Percentiles rank a stretch among this genome's conserved stretches.
Conservation (phyloP, 2,797 vertebrate species). For the Myotis daubentonii region DNA sequence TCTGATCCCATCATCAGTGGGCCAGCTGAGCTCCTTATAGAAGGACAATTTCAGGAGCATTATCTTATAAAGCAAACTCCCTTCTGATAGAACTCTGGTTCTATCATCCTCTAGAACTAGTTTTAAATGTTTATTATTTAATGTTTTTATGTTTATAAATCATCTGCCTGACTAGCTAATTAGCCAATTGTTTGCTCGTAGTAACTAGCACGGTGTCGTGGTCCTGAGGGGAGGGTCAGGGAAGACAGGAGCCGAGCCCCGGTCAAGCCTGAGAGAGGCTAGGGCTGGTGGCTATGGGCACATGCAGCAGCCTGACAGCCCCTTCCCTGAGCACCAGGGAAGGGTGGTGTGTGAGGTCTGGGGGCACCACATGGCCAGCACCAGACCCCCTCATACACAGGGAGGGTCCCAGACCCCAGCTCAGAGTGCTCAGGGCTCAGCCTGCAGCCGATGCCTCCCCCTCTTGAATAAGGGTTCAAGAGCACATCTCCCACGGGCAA, state of each 20-base stretch:
- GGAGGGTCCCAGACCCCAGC: not conserved
- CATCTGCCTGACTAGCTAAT: too few species aligned
- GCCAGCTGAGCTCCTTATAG: not conserved
- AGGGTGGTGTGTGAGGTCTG: not conserved
- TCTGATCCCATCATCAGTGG: not conserved
- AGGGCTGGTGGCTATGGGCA: not conserved
- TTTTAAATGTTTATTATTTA: not conserved
- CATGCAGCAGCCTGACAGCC: accelerated
- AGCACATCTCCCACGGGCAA: not conserved
- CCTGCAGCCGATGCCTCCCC: accelerated
- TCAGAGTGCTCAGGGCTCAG: not conserved
- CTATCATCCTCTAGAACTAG: not conserved
- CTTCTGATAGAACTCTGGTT: not conserved
- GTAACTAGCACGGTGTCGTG: not conserved
- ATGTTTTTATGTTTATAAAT: not conserved
- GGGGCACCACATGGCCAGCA: not conserved
- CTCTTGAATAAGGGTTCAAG: not conserved
- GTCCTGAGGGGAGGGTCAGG: not conserved
- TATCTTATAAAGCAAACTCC: not conserved
- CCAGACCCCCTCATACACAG: not conserved
- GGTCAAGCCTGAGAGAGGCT: not conserved
- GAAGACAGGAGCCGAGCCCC: not conserved
- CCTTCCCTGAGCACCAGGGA: not conserved
- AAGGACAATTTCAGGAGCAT: not conserved
- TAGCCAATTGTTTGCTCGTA: not conserved